Base-by-base conservation (phyloP, 2,888 invertebrate genomes). In the Perizoma affinitatum region DNA sequence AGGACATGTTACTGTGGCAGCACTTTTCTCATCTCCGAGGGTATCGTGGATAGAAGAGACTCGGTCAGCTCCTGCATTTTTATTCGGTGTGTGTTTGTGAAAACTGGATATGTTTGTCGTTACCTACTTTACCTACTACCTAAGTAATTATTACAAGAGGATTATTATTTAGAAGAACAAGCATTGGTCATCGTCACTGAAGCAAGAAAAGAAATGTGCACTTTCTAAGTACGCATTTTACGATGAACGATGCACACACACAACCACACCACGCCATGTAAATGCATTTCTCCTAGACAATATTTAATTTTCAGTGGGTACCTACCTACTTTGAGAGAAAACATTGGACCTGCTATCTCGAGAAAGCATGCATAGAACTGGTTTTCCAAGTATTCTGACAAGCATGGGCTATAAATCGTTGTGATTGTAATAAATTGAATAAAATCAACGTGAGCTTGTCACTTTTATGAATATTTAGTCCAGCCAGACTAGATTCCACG, bases 171-270 rank as follows among this genome's bases (percentile, higher is more conserved):
- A n/a, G 4, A 46, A 46, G 33, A 48, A 46, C 48, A 58, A 48
- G 9, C 42, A 46, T 22, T 22, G 22, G 35, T 11, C 51, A 10
- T 51, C 42, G 51, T 49, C 57, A 61, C 49, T 55, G 53, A 64
- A 53, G 64, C 66, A 60, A 61, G 63, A 61, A 55, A 58, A 64
- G 9, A 36, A 46, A 44, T 50, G 49, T 46, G 56, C 54, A 75
- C 77, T 78, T 78, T 78, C 75, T 72, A 75, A 71, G 69, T 70
- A 71, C 63, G 66, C 64, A 61, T 70, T 53, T 65, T 34, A 40
- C 50, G 59, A 55, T 54, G 53, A 56, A 56, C 40, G 11, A 34
- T 54, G 48, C 54, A 62, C 69, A 59, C 47, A 56, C 54, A 22
- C 22, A 1, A 22, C 22, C 22, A 22, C 22, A 22, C 22, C 22